A percentile compares a stretch with the other conserved stretches of the same genome.
Evolutionary conservation across 2,797 vertebrate genomes (phyloP).

Genomic region (Oryzias sinensis): DNA sequence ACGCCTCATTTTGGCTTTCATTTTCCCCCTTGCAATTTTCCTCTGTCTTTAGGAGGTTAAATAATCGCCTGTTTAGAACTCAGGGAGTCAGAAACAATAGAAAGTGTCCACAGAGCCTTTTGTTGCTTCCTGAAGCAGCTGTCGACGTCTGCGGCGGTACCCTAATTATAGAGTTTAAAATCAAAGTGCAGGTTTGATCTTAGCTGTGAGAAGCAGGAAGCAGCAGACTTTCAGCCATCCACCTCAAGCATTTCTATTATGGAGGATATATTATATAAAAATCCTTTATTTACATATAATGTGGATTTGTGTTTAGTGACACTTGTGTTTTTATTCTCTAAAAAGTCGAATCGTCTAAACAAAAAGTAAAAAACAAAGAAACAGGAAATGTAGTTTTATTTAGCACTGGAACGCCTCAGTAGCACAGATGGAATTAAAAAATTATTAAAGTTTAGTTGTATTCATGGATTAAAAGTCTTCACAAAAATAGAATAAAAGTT

Average conservation of each 20-base stretch:
- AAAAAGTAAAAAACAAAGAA: no score
- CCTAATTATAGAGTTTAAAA: not conserved
- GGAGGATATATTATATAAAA: no score
- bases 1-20: not conserved
- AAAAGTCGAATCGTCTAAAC: no score
- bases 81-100: conserved; percentile 1
- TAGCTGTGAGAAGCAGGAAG: not conserved
- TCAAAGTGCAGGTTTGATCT: not conserved
- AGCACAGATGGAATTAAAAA: no score
- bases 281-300: no score
- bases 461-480: no score
- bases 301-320: no score
- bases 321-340: no score
- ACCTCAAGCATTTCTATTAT: not conserved
- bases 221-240: not conserved
- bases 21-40: conserved; percentile 1
- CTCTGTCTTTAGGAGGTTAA: conserved; percentile 3
- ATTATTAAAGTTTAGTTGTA: no score
- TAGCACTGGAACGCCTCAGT: no score
- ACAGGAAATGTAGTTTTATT: no score
- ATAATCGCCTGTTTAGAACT: conserved; percentile 7
- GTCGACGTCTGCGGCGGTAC: conserved; percentile 4
- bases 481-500: no score
- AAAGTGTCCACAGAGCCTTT: conserved; percentile 1
- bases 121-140: conserved; percentile 25